These are phyloP conservation scores for Zonitis immaculata DNA, from an alignment of 2,888 invertebrate species.

Conservation along the genomic window DNA sequence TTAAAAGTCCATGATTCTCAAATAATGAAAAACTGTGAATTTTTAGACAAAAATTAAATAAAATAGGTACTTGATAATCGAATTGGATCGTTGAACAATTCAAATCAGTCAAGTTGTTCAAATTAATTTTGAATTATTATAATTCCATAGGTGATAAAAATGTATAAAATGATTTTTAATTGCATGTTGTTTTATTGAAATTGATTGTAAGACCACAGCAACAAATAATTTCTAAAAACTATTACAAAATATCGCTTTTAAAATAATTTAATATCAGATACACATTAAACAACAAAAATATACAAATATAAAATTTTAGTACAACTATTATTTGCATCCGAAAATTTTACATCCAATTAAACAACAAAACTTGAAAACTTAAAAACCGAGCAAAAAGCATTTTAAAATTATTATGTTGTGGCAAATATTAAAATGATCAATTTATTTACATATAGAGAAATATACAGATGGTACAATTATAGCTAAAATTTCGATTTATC, in stretches of 20 bases:
- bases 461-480: conserved; percentile 35
- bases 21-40: not conserved
- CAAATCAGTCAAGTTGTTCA: conserved; percentile 4
- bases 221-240: conserved; percentile 43
- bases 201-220: conserved; percentile 46
- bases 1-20: conserved; percentile 9
- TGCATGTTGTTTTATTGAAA: conserved; percentile 39
- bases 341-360: conserved; percentile 31
- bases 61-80: too few relatives aligned
- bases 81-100: too few relatives aligned
- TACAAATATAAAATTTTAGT: conserved; percentile 39
- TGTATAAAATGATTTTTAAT: conserved; percentile 21
- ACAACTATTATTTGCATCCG: conserved; percentile 33
- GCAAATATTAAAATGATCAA: conserved; percentile 37
- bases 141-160: too few relatives aligned
- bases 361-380: conserved; percentile 31
- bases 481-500: conserved; percentile 25
- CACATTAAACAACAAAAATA: conserved; percentile 44
- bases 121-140: too few relatives aligned
- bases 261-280: conserved; percentile 42
- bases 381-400: conserved; percentile 29
- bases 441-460: conserved; percentile 40
- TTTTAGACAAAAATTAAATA: too few relatives aligned
- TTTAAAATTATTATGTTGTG: conserved; percentile 23
- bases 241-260: conserved; percentile 41